Percentiles rank a stretch among this genome's conserved stretches.
phyloP scores from a whole-genome alignment of 2,113 vertebrate genomes.

The Chaetodon trifascialis region DNA sequence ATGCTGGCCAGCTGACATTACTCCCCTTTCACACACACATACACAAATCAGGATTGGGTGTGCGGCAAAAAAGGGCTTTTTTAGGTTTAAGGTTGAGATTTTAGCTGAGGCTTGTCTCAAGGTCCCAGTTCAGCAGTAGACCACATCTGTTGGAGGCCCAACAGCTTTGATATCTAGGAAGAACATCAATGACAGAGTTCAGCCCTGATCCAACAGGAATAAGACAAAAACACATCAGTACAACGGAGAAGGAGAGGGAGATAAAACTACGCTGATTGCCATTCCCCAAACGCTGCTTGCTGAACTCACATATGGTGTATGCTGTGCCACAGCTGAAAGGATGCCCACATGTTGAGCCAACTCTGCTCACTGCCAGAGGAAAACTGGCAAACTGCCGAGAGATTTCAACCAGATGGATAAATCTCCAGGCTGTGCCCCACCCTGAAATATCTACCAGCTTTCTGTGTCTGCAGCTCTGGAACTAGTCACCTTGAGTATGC shows the following conservation, averaged over 20 bases:
- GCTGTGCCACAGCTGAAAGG: constrained; percentile 56
- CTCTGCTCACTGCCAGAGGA: constrained; percentile 43
- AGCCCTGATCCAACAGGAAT: constrained; percentile 35
- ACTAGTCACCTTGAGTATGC: constrained; percentile 19
- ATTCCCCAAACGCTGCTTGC: constrained; percentile 39
- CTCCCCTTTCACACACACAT: constrained; percentile 26
- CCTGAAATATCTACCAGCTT: constrained; percentile 49
- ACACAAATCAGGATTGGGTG: constrained; percentile 22
- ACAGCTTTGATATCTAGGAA: constrained; percentile 66
- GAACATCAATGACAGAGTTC: constrained; percentile 53
- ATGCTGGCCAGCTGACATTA: constrained; percentile 53
- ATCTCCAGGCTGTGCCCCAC: constrained; percentile 30
- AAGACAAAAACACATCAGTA: constrained; percentile 37
- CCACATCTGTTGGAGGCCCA: constrained; percentile 65
- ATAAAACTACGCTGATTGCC: constrained; percentile 27
- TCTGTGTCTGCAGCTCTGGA: constrained; percentile 28
- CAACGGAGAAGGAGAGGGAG: constrained; percentile 8
- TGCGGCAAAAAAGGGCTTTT: constrained; percentile 21
- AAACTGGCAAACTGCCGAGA: constrained; percentile 52
- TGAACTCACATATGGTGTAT: constrained; percentile 54
- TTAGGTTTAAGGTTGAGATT: constrained; percentile 55
- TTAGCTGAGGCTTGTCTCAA: constrained; percentile 50
- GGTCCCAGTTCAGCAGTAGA: constrained; percentile 48
- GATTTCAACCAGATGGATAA: constrained; percentile 69
- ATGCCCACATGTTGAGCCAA: constrained; percentile 52